Conservation (phyloP, 2,888 invertebrate genomes). For the Chrysolina haemoptera region DNA sequence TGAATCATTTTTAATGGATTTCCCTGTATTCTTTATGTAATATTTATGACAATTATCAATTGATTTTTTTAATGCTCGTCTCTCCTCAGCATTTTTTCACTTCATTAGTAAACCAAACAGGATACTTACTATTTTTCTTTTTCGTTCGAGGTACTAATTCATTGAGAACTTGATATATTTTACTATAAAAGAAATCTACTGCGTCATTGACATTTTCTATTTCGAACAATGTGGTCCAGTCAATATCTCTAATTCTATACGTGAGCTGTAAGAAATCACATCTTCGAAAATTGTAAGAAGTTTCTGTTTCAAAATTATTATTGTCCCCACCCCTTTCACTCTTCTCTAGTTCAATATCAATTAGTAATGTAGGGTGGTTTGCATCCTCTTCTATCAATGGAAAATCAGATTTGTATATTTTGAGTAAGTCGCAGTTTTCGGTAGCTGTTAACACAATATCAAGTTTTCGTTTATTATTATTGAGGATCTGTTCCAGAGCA, state of each 20-base stretch:
- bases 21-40: too few relatives aligned
- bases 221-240: conserved; percentile 11
- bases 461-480: conserved; percentile 5
- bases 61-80: too few relatives aligned
- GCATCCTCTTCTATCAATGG: not conserved
- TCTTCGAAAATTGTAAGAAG: not conserved
- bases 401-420: not conserved
- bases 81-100: too few relatives aligned
- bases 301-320: not conserved
- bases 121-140: too few relatives aligned
- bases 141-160: too few relatives aligned
- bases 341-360: not conserved
- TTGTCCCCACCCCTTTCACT: not conserved
- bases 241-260: conserved; percentile 22
- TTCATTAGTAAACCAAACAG: too few relatives aligned
- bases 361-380: not conserved
- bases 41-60: too few relatives aligned
- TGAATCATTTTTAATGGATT: too few relatives aligned
- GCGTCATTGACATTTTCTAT: conserved; percentile 16
- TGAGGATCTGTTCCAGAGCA: not conserved
- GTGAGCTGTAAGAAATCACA: conserved; percentile 19
- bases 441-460: not conserved
- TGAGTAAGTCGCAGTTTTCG: not conserved
- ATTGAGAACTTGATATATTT: too few relatives aligned
- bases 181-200: too few relatives aligned